These are phyloP conservation scores for Alloscopus bannaensis DNA, from an alignment of 2,888 invertebrate genomes.

Conservation along the genomic window DNA sequence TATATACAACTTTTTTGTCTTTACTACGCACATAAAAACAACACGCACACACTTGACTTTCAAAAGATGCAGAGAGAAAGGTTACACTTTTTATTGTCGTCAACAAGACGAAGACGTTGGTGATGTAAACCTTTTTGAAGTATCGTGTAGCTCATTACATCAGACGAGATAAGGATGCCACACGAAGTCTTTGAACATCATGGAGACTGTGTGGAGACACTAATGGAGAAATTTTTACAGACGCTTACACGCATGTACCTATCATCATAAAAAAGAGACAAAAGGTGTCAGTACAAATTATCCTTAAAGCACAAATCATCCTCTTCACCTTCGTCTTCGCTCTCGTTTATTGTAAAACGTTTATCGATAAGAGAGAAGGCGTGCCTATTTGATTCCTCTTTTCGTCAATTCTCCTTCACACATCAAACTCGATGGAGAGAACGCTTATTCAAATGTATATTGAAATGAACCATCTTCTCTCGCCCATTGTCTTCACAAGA, in stretches of 20 bases:
- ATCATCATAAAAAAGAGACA: slow-evolving; percentile 14
- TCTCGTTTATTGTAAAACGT: too few relatives aligned
- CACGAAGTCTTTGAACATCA: neutral
- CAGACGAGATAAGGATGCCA: slow-evolving; percentile 6
- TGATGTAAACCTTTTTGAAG: too few relatives aligned
- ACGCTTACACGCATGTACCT: too few relatives aligned
- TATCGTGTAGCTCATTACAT: slow-evolving; percentile 37
- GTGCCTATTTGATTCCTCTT: slow-evolving; percentile 13
- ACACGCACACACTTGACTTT: too few relatives aligned
- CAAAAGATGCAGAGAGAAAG: too few relatives aligned
- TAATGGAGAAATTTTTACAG: neutral
- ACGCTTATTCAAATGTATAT: too few relatives aligned
- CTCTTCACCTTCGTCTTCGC: neutral
- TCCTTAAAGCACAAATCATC: neutral
- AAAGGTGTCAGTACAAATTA: slow-evolving; percentile 48
- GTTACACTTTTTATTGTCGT: too few relatives aligned
- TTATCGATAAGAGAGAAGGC: neutral
- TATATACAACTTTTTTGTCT: too few relatives aligned
- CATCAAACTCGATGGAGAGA: too few relatives aligned
- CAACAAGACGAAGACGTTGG: neutral
- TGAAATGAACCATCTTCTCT: too few relatives aligned
- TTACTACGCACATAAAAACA: too few relatives aligned
- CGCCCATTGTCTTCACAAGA: too few relatives aligned
- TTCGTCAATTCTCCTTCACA: neutral
- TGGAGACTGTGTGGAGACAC: neutral